These are phyloP conservation scores for Leucophenga montana DNA, from an alignment of 2,888 invertebrate genomes.

Conservation along the genomic window DNA sequence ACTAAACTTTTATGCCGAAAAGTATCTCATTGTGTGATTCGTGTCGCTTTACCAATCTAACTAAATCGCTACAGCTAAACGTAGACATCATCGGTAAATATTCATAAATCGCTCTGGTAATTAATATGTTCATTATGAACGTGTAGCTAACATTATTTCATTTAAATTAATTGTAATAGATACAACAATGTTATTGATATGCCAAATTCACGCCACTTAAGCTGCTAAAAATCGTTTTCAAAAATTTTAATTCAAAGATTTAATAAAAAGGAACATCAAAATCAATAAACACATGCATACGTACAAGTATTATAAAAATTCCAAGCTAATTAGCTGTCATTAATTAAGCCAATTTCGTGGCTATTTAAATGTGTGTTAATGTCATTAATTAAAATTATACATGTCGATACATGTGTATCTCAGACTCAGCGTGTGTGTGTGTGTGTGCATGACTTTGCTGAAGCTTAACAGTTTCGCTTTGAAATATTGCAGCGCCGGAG, in stretches of 20 bases:
- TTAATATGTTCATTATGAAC: too few relatives aligned
- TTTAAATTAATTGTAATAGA: too few relatives aligned
- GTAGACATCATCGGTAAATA: too few relatives aligned
- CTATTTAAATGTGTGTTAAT: constrained; percentile 51
- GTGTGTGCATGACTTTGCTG: background rate
- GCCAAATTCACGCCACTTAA: background rate
- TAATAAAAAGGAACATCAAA: background rate
- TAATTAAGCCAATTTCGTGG: constrained; percentile 40
- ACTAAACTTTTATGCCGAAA: too few relatives aligned
- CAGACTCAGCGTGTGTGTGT: too few relatives aligned
- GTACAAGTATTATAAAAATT: background rate
- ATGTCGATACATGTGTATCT: too few relatives aligned
- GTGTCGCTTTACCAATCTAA: too few relatives aligned
- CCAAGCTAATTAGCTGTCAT: constrained; percentile 20
- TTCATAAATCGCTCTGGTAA: too few relatives aligned
- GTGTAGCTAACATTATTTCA: too few relatives aligned
- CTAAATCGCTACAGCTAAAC: too few relatives aligned
- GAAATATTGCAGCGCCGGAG: too few relatives aligned
- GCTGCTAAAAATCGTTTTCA: background rate
- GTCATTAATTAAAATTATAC: constrained; percentile 48
- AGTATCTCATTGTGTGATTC: too few relatives aligned
- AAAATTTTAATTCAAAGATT: background rate
- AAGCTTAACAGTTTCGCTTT: background rate
- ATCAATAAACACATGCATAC: background rate
- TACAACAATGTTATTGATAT: background rate